These are phyloP conservation scores for Pachydiplax longipennis DNA, from an alignment of 2,888 invertebrate species.

Conservation along the genomic window DNA sequence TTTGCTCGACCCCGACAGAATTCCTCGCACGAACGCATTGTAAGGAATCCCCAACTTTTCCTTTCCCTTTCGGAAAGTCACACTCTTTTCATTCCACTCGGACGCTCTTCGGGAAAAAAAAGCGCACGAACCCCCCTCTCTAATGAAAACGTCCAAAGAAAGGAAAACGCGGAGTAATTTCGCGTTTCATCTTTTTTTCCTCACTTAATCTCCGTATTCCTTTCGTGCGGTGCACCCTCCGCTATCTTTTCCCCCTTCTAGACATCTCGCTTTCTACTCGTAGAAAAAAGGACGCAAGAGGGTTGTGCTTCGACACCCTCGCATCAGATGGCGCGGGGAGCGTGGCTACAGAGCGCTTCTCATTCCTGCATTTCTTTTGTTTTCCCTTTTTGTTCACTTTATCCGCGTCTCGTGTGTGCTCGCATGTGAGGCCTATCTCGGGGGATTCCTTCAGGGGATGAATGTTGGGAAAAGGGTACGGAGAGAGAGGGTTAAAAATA, in stretches of 20 bases:
- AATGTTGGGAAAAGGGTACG: neutral
- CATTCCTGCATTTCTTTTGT: neutral
- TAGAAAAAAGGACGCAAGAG: neutral
- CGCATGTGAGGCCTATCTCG: neutral
- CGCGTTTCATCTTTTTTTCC: neutral
- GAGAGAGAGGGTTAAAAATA: neutral
- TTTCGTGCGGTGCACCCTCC: neutral
- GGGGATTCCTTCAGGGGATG: neutral
- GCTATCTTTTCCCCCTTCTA: neutral
- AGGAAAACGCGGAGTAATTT: neutral
- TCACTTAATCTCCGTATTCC: neutral
- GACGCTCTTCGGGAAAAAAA: too few relatives aligned
- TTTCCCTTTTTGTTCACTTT: neutral
- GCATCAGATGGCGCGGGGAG: neutral
- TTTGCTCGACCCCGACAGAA: too few relatives aligned
- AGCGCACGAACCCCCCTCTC: neutral
- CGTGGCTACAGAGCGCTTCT: neutral
- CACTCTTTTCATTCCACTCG: too few relatives aligned
- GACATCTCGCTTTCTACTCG: neutral
- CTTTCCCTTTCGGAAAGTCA: too few relatives aligned
- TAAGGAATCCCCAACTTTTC: too few relatives aligned
- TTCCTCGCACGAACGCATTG: too few relatives aligned
- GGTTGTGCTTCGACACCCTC: neutral
- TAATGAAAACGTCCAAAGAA: neutral
- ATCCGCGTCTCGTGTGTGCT: neutral